Base-by-base conservation (phyloP, 2,888 invertebrate species). In the Euplexia lucipara region DNA sequence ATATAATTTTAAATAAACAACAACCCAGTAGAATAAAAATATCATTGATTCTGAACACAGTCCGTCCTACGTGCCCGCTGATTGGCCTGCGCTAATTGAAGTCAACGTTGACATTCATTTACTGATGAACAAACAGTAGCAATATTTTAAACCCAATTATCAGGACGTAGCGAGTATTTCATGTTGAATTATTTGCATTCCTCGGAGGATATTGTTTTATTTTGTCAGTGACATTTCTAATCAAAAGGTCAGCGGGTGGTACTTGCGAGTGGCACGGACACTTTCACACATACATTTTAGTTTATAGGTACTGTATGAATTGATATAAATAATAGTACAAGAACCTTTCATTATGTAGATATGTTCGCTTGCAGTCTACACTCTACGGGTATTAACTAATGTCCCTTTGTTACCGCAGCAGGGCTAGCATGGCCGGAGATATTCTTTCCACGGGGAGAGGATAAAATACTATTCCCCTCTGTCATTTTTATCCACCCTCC, bases 321-420 rank as follows among this genome's bases (percentile, higher is more conserved):
- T 49, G 30, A 60, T 34, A 47, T 62, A 52, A 66, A 58, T 58
- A 64, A 7, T 53, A 48, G 53, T 48, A 45, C 22, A 20, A 42
- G 22, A 41, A 34, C 9, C 16, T 51, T 57, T 59, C 10, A n/a
- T 16, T 26, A 52, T 39, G 16, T 39, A 16, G 9, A 39, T 20
- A 44, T 59, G 56, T 78, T 59, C 61, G 63, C 58, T 16, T 60
- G 53, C 49, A 44, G 57, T 68, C 51, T 65, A 22, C 49, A 44
- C 52, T 66, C 51, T 65, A 22, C 73, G 66, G 26, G 68, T 75
- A 72, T 67, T 71, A 70, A 78, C 72, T 77, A 82, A 80, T 83
- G 82, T 79, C 66, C 78, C 85, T 85, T 86, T 86, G 85, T 86
- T 80, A 81, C 74, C 77, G 80, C 82, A n/a, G n/a, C n/a, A n/a